Evolutionary conservation across 2,888 invertebrate genomes (phyloP).

Genomic region (Watsonalla binaria): DNA sequence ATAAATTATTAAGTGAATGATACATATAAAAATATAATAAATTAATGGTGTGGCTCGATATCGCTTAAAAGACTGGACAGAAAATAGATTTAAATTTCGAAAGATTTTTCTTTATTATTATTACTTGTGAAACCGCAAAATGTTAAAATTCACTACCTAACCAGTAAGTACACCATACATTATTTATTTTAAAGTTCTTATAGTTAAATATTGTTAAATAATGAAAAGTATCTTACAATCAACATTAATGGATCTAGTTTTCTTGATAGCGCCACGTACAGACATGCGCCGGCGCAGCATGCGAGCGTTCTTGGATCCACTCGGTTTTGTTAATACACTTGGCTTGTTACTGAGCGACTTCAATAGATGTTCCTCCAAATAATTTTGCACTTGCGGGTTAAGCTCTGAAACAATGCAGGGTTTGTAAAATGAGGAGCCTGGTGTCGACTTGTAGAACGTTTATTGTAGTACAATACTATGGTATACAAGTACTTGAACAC

Average conservation of each 20-base stretch:
- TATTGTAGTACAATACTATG: too few relatives aligned
- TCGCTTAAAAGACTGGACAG: not conserved
- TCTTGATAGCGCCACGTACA: conserved; percentile 94
- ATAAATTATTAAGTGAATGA: too few relatives aligned
- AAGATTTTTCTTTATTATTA: too few relatives aligned
- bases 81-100: not conserved
- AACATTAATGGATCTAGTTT: conserved; percentile 95
- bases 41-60: too few relatives aligned
- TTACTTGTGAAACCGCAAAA: too few relatives aligned
- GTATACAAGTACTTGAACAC: too few relatives aligned
- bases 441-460: too few relatives aligned
- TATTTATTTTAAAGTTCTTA: too few relatives aligned
- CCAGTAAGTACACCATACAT: too few relatives aligned
- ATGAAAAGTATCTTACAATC: conserved; percentile 82
- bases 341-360: conserved; percentile 87
- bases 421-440: too few relatives aligned
- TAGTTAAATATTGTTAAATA: not conserved
- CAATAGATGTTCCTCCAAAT: conserved; percentile 90
- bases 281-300: conserved; percentile 87
- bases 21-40: too few relatives aligned
- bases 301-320: conserved; percentile 71
- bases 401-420: conserved; percentile 75
- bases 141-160: too few relatives aligned
- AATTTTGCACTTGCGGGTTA: conserved; percentile 90
- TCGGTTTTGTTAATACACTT: conserved; percentile 80